A percentile compares a stretch with the other conserved stretches of the same genome.
These are phyloP conservation scores for Drosophila acutilabella DNA, from an alignment of 2,888 invertebrate species.

Conservation along the genomic window DNA sequence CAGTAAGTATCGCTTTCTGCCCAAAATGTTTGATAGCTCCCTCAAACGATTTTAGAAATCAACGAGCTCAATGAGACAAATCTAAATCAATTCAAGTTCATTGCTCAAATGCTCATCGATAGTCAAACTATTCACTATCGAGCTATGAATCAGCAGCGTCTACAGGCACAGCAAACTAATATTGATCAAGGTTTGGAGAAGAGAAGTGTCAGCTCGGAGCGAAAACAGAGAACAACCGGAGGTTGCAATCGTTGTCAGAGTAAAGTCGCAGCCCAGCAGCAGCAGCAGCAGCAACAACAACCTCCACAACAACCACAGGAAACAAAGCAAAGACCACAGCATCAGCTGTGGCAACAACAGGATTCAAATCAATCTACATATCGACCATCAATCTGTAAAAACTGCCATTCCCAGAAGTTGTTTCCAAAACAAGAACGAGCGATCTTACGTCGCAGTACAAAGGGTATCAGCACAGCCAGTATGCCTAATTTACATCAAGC, in stretches of 20 bases:
- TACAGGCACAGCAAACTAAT: neutral
- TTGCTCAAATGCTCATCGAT: constrained; percentile 75
- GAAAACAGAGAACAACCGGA: neutral
- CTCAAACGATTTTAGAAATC: constrained; percentile 44
- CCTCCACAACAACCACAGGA: neutral
- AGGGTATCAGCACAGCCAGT: constrained; percentile 31
- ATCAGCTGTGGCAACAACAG: constrained; percentile 52
- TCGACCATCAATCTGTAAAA: neutral
- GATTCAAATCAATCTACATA: neutral
- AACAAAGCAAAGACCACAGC: constrained; percentile 36
- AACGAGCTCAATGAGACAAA: constrained; percentile 55
- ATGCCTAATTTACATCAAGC: constrained; percentile 47
- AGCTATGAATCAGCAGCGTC: constrained; percentile 38
- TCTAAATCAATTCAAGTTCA: constrained; percentile 73
- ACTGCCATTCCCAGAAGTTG: neutral
- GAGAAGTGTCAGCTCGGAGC: neutral
- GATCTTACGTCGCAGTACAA: constrained; percentile 4
- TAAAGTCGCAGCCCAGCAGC: neutral
- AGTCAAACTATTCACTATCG: constrained; percentile 58
- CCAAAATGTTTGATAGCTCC: neutral
- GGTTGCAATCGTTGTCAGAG: constrained; percentile 6
- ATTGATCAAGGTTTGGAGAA: constrained; percentile 21
- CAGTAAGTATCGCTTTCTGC: constrained; percentile 57
- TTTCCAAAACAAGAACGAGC: neutral
- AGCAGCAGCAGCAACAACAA: neutral